Conservation (phyloP, 2,888 invertebrate species). For the Dicroscelio sp. region DNA sequence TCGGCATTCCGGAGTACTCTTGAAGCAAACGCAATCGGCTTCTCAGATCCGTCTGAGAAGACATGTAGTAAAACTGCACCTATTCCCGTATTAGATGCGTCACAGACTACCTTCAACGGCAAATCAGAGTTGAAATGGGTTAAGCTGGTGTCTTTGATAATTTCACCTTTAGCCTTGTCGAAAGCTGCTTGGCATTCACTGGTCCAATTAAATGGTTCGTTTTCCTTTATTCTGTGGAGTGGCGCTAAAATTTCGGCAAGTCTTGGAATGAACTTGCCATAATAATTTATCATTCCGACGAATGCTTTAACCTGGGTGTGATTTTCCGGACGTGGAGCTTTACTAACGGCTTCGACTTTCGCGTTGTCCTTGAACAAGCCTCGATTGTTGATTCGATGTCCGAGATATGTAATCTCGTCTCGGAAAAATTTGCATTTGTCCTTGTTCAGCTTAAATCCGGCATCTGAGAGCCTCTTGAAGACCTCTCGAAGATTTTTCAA, state of each 20-base stretch:
- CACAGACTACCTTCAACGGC: slow-evolving; percentile 60
- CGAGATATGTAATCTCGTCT: slow-evolving; percentile 88
- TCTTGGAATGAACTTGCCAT: slow-evolving; percentile 53
- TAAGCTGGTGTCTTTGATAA: slow-evolving; percentile 28
- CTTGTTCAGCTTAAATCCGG: slow-evolving; percentile 85
- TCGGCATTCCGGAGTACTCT: slow-evolving; percentile 86
- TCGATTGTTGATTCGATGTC: slow-evolving; percentile 79
- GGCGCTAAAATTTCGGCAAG: slow-evolving; percentile 13
- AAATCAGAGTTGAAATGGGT: slow-evolving; percentile 72
- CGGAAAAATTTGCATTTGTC: slow-evolving; percentile 88
- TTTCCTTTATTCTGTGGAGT: slow-evolving; percentile 1
- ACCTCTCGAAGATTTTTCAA: slow-evolving; percentile 84
- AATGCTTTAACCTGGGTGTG: slow-evolving; percentile 45
- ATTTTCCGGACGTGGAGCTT: slow-evolving; percentile 27
- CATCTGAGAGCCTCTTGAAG: slow-evolving; percentile 82
- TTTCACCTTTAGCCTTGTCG: slow-evolving; percentile 12
- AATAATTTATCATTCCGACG: slow-evolving; percentile 62
- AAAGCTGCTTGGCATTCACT: slow-evolving; percentile 34
- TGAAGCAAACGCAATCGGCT: slow-evolving; percentile 87
- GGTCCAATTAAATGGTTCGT: slow-evolving; percentile 24
- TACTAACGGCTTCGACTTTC: slow-evolving; percentile 72
- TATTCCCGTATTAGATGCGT: slow-evolving; percentile 83
- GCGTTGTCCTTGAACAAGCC: slow-evolving; percentile 61
- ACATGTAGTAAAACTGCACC: slow-evolving; percentile 86
- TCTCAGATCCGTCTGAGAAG: slow-evolving; percentile 84